Evolutionary conservation across 1,140 invertebrate genomes (phyloP).

Genomic region (Lepidurus arcticus): DNA sequence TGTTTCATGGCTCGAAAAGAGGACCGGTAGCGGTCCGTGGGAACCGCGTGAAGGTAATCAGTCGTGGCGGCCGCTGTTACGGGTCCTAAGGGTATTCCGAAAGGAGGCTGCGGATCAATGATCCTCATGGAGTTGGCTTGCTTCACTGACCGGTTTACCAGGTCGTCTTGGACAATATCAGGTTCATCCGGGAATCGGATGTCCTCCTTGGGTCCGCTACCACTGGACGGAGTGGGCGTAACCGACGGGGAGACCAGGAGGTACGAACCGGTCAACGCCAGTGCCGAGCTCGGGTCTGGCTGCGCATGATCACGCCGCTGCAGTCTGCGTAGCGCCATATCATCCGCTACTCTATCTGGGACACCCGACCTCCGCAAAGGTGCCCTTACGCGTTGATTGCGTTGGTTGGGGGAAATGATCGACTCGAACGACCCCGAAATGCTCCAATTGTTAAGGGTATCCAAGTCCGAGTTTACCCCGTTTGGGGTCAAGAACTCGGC

Average conservation of each 20-base stretch:
- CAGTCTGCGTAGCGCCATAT: constrained; percentile 70
- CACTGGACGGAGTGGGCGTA: constrained; percentile 37
- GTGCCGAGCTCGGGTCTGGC: constrained; percentile 41
- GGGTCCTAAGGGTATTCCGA: constrained; percentile 79
- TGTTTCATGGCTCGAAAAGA: constrained; percentile 58
- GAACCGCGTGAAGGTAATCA: constrained; percentile 73
- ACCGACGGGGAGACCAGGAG: constrained; percentile 63
- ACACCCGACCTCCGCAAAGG: constrained; percentile 46
- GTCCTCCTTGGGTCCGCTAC: background rate
- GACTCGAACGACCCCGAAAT: constrained; percentile 37
- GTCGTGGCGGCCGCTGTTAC: constrained; percentile 64
- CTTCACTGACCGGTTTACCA: constrained; percentile 70
- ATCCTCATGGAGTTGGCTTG: constrained; percentile 63
- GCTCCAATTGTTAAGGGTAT: constrained; percentile 38
- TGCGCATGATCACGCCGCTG: constrained; percentile 40
- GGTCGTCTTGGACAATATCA: constrained; percentile 74
- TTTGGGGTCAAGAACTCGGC: constrained; percentile 19
- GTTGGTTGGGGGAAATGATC: constrained; percentile 35
- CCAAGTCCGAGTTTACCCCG: constrained; percentile 35
- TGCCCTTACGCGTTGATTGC: constrained; percentile 41
- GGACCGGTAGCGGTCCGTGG: constrained; percentile 46
- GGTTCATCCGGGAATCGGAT: constrained; percentile 53
- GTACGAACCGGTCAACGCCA: constrained; percentile 61
- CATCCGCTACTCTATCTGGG: constrained; percentile 62
- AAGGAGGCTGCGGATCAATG: constrained; percentile 74